phyloP scores from a whole-genome alignment of 2,113 vertebrate genomes.

The Microcebus jonahi region DNA sequence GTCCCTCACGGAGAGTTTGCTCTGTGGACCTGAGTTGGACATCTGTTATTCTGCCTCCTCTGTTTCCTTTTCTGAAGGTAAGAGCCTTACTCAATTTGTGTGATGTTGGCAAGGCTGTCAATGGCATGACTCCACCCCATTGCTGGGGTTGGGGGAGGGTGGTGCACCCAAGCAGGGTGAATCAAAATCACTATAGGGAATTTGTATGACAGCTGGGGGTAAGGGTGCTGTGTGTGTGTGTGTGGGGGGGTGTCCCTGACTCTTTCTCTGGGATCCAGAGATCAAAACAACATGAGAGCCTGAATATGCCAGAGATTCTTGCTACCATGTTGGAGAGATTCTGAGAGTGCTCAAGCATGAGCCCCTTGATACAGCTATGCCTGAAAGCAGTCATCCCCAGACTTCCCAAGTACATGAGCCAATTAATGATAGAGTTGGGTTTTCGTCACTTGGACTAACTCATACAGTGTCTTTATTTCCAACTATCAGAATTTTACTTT shows the following conservation, averaged over 20 bases:
- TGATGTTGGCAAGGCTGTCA: background rate
- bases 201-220: background rate
- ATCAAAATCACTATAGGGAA: background rate
- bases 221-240: no score
- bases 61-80: background rate
- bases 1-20: background rate
- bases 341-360: background rate
- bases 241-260: background rate
- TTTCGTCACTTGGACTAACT: background rate
- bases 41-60: background rate
- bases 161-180: background rate
- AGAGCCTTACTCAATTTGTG: background rate
- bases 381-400: background rate
- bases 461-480: background rate
- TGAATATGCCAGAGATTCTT: background rate
- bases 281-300: background rate
- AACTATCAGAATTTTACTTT: background rate
- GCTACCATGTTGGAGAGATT: background rate
- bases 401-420: background rate
- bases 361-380: background rate
- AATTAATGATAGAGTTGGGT: background rate
- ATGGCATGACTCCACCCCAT: background rate
- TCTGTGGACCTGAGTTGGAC: background rate
- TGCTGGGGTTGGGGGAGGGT: background rate
- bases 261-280: background rate